Base-by-base conservation (phyloP, 1,140 invertebrate genomes). In the Octopus sinensis region DNA sequence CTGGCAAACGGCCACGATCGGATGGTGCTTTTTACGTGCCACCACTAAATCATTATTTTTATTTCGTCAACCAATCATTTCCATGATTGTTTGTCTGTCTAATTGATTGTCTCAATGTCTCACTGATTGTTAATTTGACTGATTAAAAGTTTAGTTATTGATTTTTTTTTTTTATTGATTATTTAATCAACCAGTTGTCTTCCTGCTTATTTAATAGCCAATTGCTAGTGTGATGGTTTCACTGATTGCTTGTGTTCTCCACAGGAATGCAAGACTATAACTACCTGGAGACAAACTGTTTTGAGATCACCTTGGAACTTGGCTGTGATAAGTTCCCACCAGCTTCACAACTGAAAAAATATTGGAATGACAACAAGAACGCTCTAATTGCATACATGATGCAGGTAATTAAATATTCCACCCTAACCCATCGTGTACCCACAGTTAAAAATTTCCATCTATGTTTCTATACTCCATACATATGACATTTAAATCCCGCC, bases 241-340 rank as follows among this genome's bases (percentile, higher is more conserved):
- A 43, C 30, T 43, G 30, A 43, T 43, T 43, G 30, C 30, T 43
- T 71, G 6, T 53, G 71, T 6, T 43, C 73, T 79, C 77, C 84
- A 53, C 76, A 91, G 97, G 97, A 77, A 99, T 99, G 97, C 97
- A 99, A 92, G 98, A 99, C 90, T 99, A 96, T 91, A 99, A 99
- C 91, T 99, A 99, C 89, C 93, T 99, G 52, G 97, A 95, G 93
- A 97, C 96, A 87, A 98, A 97, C 78, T 98, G 97, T 89, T 98
- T 99, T 96, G 98, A 99, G 92, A 94, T 99, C 17, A 99, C 98
- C 0, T 91, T 99, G 77, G 98, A 99, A 90, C 93, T 99, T 75
- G 97, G 97, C 4, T 99, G 98, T 91, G 98, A 97, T 91, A 99
- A 99, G 91, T 99, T 96, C 91, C 98, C 98, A 0, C 93, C 94